Evolutionary conservation across 2,888 invertebrate genomes (phyloP).

Genomic region (Hirtodrosophila trivittata): DNA sequence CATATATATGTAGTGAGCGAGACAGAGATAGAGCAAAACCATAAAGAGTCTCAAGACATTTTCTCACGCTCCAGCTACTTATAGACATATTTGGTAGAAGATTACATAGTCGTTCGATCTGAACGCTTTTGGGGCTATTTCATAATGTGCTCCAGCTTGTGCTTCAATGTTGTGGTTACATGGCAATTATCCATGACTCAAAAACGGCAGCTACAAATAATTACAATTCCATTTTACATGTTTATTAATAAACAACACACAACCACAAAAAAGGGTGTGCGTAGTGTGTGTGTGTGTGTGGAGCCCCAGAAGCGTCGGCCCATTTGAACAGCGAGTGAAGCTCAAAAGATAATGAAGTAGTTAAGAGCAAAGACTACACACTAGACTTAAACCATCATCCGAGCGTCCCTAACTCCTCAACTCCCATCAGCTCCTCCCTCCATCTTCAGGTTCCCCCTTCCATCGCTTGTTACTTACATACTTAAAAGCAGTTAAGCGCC

Average conservation of each 20-base stretch:
- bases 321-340: slow-evolving; percentile 34
- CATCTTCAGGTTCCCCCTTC: not conserved
- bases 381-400: not conserved
- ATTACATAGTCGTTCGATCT: slow-evolving; percentile 40
- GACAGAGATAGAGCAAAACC: not conserved
- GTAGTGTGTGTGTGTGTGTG: not conserved
- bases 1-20: no score
- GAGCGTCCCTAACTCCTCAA: no score
- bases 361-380: slow-evolving; percentile 41
- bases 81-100: slow-evolving; percentile 7
- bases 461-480: slow-evolving; percentile 14
- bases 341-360: slow-evolving; percentile 56
- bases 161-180: no score
- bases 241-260: slow-evolving; percentile 66
- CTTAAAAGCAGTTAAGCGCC: slow-evolving; percentile 46
- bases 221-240: slow-evolving; percentile 73
- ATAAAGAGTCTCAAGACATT: slow-evolving; percentile 18
- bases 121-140: slow-evolving; percentile 53
- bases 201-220: slow-evolving; percentile 65
- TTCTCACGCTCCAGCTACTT: slow-evolving; percentile 60
- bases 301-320: slow-evolving; percentile 28
- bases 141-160: slow-evolving; percentile 40
- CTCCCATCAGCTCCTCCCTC: not conserved
- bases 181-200: slow-evolving; percentile 54
- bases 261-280: not conserved